Base-by-base conservation (phyloP, 2,113 vertebrate species). In the Psettodes erumei region DNA sequence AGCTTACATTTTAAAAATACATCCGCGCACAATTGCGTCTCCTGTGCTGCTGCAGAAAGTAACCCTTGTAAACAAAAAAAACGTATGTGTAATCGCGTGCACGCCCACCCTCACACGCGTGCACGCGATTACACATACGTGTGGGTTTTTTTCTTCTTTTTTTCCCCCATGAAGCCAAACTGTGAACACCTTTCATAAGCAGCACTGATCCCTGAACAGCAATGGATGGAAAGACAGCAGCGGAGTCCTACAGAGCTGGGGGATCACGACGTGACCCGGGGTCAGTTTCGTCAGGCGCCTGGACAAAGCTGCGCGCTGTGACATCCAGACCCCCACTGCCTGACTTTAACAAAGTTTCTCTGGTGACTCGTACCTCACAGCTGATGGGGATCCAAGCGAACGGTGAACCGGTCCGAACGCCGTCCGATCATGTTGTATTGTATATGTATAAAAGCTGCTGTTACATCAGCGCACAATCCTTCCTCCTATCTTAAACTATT, bases 171-270 rank as follows among this genome's bases (percentile, higher is more conserved):
- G 6, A 75, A 77, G 54, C 38, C 16, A 58, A 50, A 71, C 64
- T 64, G 28, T 64, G 30, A 77, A 37, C 2, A 25, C 54, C 56
- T 60, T 81, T 78, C 48, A 75, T 70, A n/a, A 8, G 62, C 27
- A 48, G 76, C 33, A 5, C 35, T 11, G 6, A 45, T 2, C 35
- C 21, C 47, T 58, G 38, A 69, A 72, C 42, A 77, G 77, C 30
- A n/a, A 38, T 16, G 32, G 56, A 13, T 60, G 70, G 58, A 77
- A 80, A 75, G 70, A 54, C 43, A 62, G 10, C 30, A 51, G 47
- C 67, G 76, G 79, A 33, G 62, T 79, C 83, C 79, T 56, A 21
- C 16, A 73, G 40, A 64, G 35, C 53, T 72, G 51, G 19, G 23
- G 55, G 35, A 73, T 54, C 27, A 40, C 21, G 28, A 16, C 55